Evolutionary conservation across 2,888 invertebrate species (phyloP).

Genomic region (Vanessa cardui): DNA sequence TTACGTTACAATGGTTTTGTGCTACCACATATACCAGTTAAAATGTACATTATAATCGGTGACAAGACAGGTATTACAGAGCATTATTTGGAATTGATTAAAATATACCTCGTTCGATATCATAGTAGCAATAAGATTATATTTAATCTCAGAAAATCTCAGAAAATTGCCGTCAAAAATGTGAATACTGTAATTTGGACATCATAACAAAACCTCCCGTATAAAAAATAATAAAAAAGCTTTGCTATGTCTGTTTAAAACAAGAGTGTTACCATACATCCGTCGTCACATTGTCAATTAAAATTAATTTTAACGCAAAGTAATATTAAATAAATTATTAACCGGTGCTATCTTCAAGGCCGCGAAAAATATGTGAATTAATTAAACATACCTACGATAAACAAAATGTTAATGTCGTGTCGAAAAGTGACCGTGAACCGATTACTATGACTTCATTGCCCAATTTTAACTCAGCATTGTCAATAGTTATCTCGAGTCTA

Average conservation of each 20-base stretch:
- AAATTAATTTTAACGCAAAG: background rate
- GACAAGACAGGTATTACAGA: too few relatives aligned
- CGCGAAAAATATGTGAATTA: constrained; percentile 21
- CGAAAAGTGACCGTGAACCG: constrained; percentile 44
- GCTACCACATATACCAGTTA: background rate
- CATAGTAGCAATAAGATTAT: too few relatives aligned
- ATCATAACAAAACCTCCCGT: background rate
- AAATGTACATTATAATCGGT: too few relatives aligned
- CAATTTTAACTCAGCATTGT: constrained; percentile 24
- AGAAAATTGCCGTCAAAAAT: too few relatives aligned
- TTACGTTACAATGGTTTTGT: constrained; percentile 11
- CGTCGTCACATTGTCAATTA: background rate
- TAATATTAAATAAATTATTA: constrained; percentile 6
- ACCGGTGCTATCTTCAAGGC: constrained; percentile 14
- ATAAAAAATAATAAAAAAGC: too few relatives aligned
- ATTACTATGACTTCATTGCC: constrained; percentile 35
- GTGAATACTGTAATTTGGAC: too few relatives aligned
- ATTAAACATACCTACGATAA: constrained; percentile 16
- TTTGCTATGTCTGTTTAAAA: too few relatives aligned
- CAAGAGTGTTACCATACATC: background rate
- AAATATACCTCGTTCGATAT: background rate
- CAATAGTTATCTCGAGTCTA: constrained; percentile 24
- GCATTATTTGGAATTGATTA: too few relatives aligned
- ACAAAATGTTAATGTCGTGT: constrained; percentile 28
- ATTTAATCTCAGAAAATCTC: too few relatives aligned